Conservation (phyloP, 1,140 invertebrate species). For the Drosophila carrolli region DNA sequence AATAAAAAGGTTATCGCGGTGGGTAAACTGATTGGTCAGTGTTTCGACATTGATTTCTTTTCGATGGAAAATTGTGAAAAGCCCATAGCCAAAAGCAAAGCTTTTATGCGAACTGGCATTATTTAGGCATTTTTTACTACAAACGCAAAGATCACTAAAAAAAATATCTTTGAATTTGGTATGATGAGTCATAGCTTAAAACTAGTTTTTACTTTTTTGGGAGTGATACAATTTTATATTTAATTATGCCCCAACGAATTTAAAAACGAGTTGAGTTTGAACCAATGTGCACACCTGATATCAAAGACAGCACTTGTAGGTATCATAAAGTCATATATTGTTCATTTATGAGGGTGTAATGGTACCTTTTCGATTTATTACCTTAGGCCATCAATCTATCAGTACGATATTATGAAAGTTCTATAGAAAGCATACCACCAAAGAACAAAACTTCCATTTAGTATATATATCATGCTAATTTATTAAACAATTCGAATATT, state of each 20-base stretch:
- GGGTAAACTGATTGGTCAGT: slow-evolving; percentile 17
- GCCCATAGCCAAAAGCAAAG: slow-evolving; percentile 18
- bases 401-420: background rate
- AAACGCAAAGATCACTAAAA: slow-evolving; percentile 16
- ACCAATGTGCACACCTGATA: slow-evolving; percentile 42
- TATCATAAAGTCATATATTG: slow-evolving; percentile 12
- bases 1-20: slow-evolving; percentile 54
- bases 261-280: background rate
- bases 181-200: slow-evolving; percentile 16
- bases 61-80: slow-evolving; percentile 23
- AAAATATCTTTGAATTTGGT: background rate
- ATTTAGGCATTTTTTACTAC: slow-evolving; percentile 27
- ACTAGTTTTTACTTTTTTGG: background rate
- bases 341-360: slow-evolving; percentile 20
- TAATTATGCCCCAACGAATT: no score
- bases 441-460: background rate
- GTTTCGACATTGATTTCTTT: slow-evolving; percentile 30
- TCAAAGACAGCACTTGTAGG: slow-evolving; percentile 23
- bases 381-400: background rate
- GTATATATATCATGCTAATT: slow-evolving; percentile 76
- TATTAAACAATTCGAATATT: slow-evolving; percentile 83
- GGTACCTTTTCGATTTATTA: slow-evolving; percentile 6
- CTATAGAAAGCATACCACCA: no score
- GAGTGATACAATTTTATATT: background rate
- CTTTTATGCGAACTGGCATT: slow-evolving; percentile 28